Percentiles rank a stretch among this genome's conserved stretches.
Conservation (phyloP, 2,797 vertebrate species). For the Sebastes goodei region DNA sequence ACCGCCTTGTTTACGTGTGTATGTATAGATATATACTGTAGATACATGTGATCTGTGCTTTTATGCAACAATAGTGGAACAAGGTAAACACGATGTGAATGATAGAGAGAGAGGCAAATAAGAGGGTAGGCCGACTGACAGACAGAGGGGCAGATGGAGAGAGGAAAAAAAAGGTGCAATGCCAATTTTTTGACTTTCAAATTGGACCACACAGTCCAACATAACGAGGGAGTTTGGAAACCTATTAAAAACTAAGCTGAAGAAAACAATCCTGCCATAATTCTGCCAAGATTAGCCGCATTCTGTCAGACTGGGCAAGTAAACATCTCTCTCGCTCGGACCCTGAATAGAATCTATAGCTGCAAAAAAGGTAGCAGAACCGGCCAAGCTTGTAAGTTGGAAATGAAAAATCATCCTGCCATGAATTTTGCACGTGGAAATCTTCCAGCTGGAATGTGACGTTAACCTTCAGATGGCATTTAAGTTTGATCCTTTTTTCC, state of each 20-base stretch:
- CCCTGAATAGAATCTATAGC: not conserved
- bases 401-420: conserved; percentile 21
- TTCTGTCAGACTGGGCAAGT: conserved; percentile 36
- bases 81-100: conserved; percentile 26
- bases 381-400: not conserved
- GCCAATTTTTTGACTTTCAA: conserved; percentile 65
- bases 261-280: conserved; percentile 25
- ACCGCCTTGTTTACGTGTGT: not conserved
- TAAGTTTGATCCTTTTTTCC: conserved; percentile 14
- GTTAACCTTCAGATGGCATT: conserved; percentile 60
- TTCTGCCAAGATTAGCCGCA: conserved; percentile 38
- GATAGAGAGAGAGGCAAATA: conserved; percentile 1
- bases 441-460: conserved; percentile 1
- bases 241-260: conserved; percentile 53
- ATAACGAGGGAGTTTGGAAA: conserved; percentile 50
- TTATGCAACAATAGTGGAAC: not conserved
- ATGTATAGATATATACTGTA: not conserved
- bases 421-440: conserved; percentile 5
- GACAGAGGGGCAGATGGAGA: conserved; percentile 56
- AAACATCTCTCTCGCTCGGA: conserved; percentile 9
- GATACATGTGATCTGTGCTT: not conserved
- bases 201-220: conserved; percentile 27
- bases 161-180: not conserved
- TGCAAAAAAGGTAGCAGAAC: conserved; percentile 22
- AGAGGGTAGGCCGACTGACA: conserved; percentile 1